phyloP scores from a whole-genome alignment of 2,113 vertebrate species.

The Damaliscus lunatus region DNA sequence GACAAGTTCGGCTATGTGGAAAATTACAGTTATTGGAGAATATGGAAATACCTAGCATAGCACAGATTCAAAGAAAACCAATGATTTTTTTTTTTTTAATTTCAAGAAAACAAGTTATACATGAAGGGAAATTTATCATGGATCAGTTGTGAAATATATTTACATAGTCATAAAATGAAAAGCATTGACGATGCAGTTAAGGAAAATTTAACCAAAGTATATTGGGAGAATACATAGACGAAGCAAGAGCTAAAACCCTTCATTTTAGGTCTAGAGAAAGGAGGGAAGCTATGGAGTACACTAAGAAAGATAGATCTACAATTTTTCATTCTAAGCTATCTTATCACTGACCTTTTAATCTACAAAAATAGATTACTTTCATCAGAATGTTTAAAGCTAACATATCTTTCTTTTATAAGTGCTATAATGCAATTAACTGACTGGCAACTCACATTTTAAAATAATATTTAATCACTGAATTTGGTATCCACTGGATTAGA shows the following conservation, averaged over 20 bases:
- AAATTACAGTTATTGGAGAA: neutral
- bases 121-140: neutral
- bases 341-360: neutral
- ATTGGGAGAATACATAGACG: neutral
- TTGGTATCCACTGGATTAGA: neutral
- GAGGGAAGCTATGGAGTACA: neutral
- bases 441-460: neutral
- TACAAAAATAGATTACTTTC: neutral
- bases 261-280: neutral
- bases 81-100: neutral
- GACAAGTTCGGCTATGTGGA: neutral
- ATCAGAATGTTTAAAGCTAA: neutral
- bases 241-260: neutral
- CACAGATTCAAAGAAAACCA: neutral
- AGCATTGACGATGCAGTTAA: neutral
- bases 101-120: neutral
- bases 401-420: neutral
- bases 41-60: neutral
- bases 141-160: neutral
- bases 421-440: neutral
- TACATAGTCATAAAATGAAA: neutral
- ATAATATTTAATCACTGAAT: neutral
- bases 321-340: neutral
- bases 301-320: neutral
- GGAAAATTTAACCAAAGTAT: neutral